These are phyloP conservation scores for Ylistrum balloti DNA, from an alignment of 1,140 invertebrate genomes.

Conservation along the genomic window DNA sequence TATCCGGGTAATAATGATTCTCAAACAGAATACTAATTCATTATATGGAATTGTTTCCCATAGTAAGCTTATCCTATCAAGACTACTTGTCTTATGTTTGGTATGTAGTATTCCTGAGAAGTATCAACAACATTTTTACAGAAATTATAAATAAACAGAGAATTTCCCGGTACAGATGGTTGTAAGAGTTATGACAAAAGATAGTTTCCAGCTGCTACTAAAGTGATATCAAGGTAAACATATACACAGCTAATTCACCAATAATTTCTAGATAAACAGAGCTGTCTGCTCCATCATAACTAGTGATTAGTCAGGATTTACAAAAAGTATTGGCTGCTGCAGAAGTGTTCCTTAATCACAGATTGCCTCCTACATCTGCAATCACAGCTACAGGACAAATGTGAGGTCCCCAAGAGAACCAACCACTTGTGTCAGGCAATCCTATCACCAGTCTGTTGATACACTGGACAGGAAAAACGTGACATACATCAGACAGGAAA, in stretches of 20 bases:
- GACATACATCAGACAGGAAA: no score
- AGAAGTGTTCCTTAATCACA: neutral
- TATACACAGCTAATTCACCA: neutral
- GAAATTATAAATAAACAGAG: slow-evolving; percentile 35
- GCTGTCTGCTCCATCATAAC: slow-evolving; percentile 13
- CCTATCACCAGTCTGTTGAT: neutral
- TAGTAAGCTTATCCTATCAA: neutral
- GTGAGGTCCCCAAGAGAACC: neutral
- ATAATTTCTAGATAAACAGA: slow-evolving; percentile 3
- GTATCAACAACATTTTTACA: slow-evolving; percentile 7
- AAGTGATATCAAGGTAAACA: neutral
- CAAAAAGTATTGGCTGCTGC: neutral
- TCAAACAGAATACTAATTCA: neutral
- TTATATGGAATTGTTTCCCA: neutral
- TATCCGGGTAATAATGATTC: slow-evolving; percentile 8
- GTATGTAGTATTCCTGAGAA: neutral
- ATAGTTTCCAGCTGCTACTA: neutral
- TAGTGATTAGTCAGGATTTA: neutral
- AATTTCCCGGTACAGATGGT: neutral
- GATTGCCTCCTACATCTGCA: neutral
- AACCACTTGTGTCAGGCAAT: neutral
- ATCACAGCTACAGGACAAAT: slow-evolving; percentile 30
- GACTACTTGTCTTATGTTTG: neutral
- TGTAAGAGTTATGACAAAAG: slow-evolving; percentile 1
- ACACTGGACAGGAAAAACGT: neutral